A percentile compares a stretch with the other conserved stretches of the same genome.
Conservation (phyloP, 1,140 invertebrate genomes). For the Aphaenogaster rudis region DNA sequence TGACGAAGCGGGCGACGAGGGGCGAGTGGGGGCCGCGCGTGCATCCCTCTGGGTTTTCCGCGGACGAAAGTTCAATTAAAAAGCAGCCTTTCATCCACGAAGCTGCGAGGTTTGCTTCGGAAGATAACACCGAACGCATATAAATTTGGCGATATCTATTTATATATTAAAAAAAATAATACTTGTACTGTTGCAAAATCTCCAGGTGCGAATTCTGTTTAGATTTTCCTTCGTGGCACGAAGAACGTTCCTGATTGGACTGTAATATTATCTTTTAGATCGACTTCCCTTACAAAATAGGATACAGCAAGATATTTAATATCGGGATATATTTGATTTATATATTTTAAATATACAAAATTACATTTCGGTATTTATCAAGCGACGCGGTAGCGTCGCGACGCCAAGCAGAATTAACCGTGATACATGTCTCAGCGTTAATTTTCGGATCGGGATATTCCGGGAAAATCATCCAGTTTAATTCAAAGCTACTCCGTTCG, state of each 20-base stretch:
- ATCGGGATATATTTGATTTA: not conserved
- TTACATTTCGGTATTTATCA: not conserved
- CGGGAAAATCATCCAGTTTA: not conserved
- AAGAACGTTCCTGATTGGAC: not conserved
- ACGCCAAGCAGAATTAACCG: not conserved
- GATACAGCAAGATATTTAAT: not conserved
- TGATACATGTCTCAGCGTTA: not conserved
- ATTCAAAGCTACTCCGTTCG: not conserved
- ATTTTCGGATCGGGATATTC: not conserved
- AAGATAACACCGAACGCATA: not conserved
- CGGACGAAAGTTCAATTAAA: constrained; percentile 35
- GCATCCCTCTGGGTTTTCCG: not conserved
- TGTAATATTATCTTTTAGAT: not conserved
- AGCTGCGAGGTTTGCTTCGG: not conserved
- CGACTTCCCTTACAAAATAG: not conserved
- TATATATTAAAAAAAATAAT: not conserved
- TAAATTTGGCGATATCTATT: not conserved
- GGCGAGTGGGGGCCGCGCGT: not conserved
- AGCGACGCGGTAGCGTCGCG: no score
- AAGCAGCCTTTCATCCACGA: not conserved
- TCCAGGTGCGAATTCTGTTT: not conserved
- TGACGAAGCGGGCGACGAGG: not conserved
- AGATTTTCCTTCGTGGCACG: not conserved
- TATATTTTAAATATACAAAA: not conserved
- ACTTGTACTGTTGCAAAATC: not conserved